Base-by-base conservation (phyloP, 2,888 invertebrate genomes). In the Sarcophaga carnaria region DNA sequence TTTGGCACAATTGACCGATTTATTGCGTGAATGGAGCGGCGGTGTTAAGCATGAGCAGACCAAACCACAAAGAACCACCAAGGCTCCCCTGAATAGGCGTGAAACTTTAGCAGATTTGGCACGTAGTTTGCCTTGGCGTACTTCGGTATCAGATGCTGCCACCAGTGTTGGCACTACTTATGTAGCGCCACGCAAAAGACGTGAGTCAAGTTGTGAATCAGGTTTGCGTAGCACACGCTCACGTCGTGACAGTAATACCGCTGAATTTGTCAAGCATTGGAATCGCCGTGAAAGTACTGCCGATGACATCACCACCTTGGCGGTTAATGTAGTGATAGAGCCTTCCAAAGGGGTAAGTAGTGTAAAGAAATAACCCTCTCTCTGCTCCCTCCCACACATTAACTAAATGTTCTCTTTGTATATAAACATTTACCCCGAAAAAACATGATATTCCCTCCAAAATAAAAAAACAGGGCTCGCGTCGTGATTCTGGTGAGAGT, bases 91-190 rank as follows among this genome's bases (percentile, higher is more conserved):
- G 27, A 96, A 96, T 89, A 95, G 98, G 3, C 95, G 98, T 71
- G 98, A 98, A 93, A 98, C 98, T 2, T 94, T 98, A 79, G 98
- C 97, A 62, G 98, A 98, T 92, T 94, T 98, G 81, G 97, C 97
- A 2, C 95, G 97, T 89, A 97, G 97, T 62, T 93, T 97, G 78
- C 97, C 97, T 0, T 97, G 97, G 97, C 95, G 96, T 20, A 95
- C 97, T 45, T 95, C 95, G 64, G 94, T 95, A 66, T 94, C 95
- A 27, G 95, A 95, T 85, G 92, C 94, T 6, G 91, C 93, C 63
- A 93, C 92, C 11, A 88, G 88, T 17, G 86, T 86, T 1, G 94
- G 94, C 90, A 94, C 94, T 80, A 87, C 88, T 54, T 91, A 90
- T 70, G 94, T 94, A 8, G 95, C 95, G 0, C 92, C 93, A 10